Conservation (phyloP, 2,888 invertebrate species). For the Rapana venosa region DNA sequence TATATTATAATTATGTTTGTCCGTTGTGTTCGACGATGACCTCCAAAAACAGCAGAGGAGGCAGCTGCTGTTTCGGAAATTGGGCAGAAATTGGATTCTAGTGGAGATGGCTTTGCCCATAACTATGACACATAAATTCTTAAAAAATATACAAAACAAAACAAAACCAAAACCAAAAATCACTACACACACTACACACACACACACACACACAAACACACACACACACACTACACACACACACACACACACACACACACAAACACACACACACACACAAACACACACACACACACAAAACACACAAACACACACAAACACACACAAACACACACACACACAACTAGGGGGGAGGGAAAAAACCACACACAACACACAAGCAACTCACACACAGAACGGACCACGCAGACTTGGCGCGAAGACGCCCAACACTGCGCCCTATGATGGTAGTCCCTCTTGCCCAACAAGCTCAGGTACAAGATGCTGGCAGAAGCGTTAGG, state of each 20-base stretch:
- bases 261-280: background rate
- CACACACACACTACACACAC: background rate
- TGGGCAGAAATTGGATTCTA: no score
- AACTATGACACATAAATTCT: no score
- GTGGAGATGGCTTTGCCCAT: no score
- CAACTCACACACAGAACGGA: constrained; percentile 1
- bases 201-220: background rate
- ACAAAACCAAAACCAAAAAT: no score
- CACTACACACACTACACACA: no score
- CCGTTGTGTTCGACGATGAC: no score
- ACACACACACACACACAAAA: background rate
- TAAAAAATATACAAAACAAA: no score
- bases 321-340: background rate
- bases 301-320: background rate
- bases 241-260: background rate
- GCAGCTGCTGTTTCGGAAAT: no score
- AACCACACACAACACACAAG: background rate
- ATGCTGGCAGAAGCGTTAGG: constrained; percentile 10
- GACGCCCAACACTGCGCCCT: background rate
- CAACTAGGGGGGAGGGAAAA: background rate
- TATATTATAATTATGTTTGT: no score
- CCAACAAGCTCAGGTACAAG: background rate
- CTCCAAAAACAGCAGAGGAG: no score
- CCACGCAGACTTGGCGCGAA: background rate
- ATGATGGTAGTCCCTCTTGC: background rate